These are phyloP conservation scores for Scatophagus argus DNA, from an alignment of 2,113 vertebrate genomes.

Conservation along the genomic window DNA sequence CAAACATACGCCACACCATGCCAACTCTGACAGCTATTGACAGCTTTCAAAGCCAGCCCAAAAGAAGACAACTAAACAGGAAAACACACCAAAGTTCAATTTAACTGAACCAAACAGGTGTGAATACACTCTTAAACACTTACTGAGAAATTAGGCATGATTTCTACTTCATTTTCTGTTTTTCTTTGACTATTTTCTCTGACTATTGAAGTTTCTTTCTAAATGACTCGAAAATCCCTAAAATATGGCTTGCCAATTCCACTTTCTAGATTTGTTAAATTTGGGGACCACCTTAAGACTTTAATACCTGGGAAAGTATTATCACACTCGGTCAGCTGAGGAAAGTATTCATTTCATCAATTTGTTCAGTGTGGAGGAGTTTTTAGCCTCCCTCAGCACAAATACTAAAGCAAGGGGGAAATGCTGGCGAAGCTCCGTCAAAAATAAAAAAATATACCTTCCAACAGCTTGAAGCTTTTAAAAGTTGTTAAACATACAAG, in stretches of 20 bases:
- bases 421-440: neutral
- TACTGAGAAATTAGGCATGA: neutral
- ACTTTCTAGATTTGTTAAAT: neutral
- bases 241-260: neutral
- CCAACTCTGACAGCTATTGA: no score
- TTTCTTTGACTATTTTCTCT: conserved; percentile 15
- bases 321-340: neutral
- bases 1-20: no score
- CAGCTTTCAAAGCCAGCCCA: neutral
- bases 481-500: conserved; percentile 41
- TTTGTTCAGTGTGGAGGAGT: neutral
- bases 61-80: neutral
- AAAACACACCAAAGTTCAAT: neutral
- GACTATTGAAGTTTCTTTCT: neutral
- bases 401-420: neutral
- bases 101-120: neutral
- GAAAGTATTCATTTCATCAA: conserved; percentile 4
- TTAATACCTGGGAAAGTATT: neutral
- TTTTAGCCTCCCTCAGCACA: neutral
- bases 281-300: neutral
- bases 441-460: conserved; percentile 12
- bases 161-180: conserved; percentile 3
- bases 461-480: conserved; percentile 9
- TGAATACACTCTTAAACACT: neutral
- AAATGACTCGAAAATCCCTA: neutral